A percentile compares a stretch with the other conserved stretches of the same genome.
Evolutionary conservation across 2,888 invertebrate species (phyloP).

Genomic region (Thelaira solivaga): DNA sequence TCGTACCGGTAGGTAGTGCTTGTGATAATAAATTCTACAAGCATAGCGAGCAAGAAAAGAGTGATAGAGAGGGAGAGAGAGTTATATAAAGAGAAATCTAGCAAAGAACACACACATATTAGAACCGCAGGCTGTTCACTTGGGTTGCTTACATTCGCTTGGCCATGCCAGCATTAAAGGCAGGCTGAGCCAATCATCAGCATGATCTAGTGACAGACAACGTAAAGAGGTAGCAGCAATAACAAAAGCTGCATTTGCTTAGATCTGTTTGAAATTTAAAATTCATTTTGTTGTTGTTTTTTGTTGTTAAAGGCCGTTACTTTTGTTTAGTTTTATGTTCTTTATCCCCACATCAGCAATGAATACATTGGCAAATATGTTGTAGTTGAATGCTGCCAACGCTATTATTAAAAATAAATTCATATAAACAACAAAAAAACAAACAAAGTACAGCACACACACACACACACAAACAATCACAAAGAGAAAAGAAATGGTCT

Average conservation of each 20-base stretch:
- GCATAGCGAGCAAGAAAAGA: too few relatives aligned
- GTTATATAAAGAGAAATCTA: neutral
- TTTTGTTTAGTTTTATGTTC: neutral
- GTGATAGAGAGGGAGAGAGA: neutral
- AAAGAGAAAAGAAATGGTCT: slow-evolving; percentile 22
- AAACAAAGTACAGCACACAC: neutral
- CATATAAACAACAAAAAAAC: slow-evolving; percentile 27
- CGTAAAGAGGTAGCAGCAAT: neutral
- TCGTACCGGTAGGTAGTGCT: slow-evolving; percentile 55
- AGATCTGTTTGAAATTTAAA: slow-evolving; percentile 17
- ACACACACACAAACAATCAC: neutral
- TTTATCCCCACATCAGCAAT: slow-evolving; percentile 53
- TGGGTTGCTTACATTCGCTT: slow-evolving; percentile 53
- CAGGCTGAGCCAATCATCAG: slow-evolving; percentile 55
- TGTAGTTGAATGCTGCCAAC: slow-evolving; percentile 46
- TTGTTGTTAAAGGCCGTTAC: slow-evolving; percentile 50
- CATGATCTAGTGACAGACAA: slow-evolving; percentile 39
- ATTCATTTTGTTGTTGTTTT: slow-evolving; percentile 35
- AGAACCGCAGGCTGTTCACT: slow-evolving; percentile 43
- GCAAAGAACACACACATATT: slow-evolving; percentile 62
- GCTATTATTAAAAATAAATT: slow-evolving; percentile 56
- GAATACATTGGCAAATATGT: slow-evolving; percentile 47
- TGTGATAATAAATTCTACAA: slow-evolving; percentile 7
- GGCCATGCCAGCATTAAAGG: slow-evolving; percentile 42
- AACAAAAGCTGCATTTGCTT: neutral